Conservation (phyloP, 2,888 invertebrate species). For the Rhopalosiphum nymphaeae region DNA sequence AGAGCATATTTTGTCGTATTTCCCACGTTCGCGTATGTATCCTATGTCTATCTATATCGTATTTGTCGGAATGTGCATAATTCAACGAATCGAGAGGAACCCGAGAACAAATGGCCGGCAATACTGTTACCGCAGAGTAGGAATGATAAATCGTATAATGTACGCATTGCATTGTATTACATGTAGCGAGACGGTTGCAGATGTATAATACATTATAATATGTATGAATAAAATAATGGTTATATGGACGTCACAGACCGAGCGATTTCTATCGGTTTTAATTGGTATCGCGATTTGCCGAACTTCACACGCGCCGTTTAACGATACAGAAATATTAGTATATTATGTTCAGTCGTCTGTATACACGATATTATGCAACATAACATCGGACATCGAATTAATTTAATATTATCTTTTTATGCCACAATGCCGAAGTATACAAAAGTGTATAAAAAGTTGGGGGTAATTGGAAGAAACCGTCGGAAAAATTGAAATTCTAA, state of each 20-base stretch:
- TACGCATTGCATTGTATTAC: neutral
- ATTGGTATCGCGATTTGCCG: slow-evolving; percentile 1
- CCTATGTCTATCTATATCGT: neutral
- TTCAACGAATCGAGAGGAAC: slow-evolving; percentile 11
- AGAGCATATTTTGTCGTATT: neutral
- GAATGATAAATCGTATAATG: slow-evolving; percentile 20
- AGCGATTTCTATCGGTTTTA: neutral
- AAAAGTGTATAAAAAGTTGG: neutral
- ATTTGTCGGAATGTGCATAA: slow-evolving; percentile 27
- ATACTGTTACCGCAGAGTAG: neutral
- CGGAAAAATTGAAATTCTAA: neutral
- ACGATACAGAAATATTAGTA: neutral
- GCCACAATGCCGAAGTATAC: no score
- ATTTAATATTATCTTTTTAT: no score
- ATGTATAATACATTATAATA: neutral
- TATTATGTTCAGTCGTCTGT: neutral
- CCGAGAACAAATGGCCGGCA: slow-evolving; percentile 11
- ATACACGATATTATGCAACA: neutral
- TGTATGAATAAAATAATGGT: neutral
- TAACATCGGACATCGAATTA: no score
- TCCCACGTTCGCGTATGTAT: neutral
- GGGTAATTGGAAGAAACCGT: neutral
- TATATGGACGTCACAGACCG: neutral
- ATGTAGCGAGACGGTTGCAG: neutral
- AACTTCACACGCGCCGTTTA: neutral